Conservation (phyloP, 2,797 vertebrate species). For the Scomberomorus guttatus region DNA sequence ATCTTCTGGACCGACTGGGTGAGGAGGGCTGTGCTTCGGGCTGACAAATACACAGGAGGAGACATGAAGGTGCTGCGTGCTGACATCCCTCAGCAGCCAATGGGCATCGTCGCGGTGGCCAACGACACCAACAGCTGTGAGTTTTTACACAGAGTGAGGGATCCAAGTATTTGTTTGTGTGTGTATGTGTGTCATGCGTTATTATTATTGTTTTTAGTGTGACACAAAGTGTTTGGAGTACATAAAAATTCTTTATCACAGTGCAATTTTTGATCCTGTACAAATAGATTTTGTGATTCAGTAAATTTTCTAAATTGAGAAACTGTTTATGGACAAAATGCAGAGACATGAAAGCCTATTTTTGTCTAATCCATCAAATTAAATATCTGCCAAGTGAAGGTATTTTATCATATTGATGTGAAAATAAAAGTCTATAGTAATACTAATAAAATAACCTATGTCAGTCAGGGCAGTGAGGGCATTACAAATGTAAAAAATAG, state of each 20-base stretch:
- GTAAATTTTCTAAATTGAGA: not conserved
- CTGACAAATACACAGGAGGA: slow-evolving; percentile 95
- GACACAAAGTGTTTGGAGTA: not conserved
- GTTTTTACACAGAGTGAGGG: slow-evolving; percentile 62
- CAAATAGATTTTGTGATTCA: not conserved
- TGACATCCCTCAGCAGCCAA: slow-evolving; percentile 98
- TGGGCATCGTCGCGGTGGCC: slow-evolving; percentile 97
- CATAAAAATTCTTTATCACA: not conserved
- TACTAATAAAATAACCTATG: not conserved
- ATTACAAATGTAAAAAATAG: not conserved
- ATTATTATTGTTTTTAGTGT: not conserved
- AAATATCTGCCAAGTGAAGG: not conserved
- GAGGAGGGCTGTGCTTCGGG: slow-evolving; percentile 94
- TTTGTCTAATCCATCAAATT: not conserved
- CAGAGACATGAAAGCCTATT: not conserved
- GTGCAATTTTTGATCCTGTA: no score
- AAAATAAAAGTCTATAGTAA: not conserved
- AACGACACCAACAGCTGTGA: slow-evolving; percentile 99
- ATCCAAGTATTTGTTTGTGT: not conserved
- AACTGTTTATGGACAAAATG: not conserved
- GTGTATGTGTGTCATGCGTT: not conserved
- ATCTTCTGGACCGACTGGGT: slow-evolving; percentile 99
- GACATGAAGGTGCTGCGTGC: slow-evolving; percentile 96
- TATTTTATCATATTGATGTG: not conserved
- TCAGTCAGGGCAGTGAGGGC: not conserved